Conservation (phyloP, 2,113 vertebrate species). For the Riparia riparia region DNA sequence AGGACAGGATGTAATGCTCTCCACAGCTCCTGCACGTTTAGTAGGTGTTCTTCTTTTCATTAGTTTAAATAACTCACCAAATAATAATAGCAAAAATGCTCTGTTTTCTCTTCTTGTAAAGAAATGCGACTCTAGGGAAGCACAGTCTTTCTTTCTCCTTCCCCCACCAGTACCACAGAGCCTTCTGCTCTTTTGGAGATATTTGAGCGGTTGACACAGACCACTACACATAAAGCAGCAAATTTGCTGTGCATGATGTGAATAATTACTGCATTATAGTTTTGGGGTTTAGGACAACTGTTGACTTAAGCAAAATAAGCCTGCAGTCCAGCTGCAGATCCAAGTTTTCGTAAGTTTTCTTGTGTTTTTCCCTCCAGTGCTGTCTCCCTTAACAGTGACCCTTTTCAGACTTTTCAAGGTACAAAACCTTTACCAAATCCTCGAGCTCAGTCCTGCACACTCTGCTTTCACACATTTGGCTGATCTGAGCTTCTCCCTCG, state of each 20-base stretch:
- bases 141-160: conserved; percentile 39
- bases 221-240: conserved; percentile 76
- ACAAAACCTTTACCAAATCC: conserved; percentile 85
- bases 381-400: conserved; percentile 79
- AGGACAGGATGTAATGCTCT: neutral
- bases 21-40: neutral
- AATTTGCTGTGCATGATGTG: conserved; percentile 76
- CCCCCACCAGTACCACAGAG: conserved; percentile 38
- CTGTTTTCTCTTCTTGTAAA: conserved; percentile 58
- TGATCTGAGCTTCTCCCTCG: conserved; percentile 84
- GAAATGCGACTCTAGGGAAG: conserved; percentile 61
- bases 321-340: conserved; percentile 82
- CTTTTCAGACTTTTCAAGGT: conserved; percentile 83
- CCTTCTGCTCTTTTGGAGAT: conserved; percentile 62
- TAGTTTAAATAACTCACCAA: conserved; percentile 63
- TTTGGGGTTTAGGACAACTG: conserved; percentile 74
- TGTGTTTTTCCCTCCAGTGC: conserved; percentile 59
- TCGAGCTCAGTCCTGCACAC: conserved; percentile 84
- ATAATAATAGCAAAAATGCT: conserved; percentile 35
- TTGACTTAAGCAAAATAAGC: conserved; percentile 78
- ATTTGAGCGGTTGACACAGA: conserved; percentile 72
- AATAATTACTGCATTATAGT: conserved; percentile 77
- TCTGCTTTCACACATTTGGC: conserved; percentile 82
- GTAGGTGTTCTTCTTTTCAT: conserved; percentile 59
- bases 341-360: conserved; percentile 70